These are phyloP conservation scores for Desmodus rotundus DNA, from an alignment of 2,113 vertebrate genomes.

Conservation along the genomic window DNA sequence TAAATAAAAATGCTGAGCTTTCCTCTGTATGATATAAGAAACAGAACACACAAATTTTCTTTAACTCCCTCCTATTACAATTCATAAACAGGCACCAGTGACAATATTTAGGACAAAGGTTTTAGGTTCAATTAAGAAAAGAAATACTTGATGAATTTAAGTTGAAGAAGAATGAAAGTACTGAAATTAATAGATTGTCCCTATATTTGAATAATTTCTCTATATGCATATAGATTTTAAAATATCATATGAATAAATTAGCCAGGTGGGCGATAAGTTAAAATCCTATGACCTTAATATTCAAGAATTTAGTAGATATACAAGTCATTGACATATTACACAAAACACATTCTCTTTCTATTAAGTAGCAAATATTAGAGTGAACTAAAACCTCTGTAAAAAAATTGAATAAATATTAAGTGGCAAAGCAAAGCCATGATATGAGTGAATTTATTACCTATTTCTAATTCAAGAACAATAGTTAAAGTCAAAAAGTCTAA, in stretches of 20 bases:
- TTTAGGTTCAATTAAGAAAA: constrained; percentile 8
- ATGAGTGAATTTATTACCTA: neutral
- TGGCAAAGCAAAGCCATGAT: neutral
- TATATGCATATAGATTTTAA: neutral
- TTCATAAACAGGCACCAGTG: neutral
- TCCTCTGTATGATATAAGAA: neutral
- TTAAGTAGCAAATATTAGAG: neutral
- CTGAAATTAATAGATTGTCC: neutral
- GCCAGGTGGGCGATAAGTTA: neutral
- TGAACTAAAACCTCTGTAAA: neutral
- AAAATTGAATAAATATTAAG: neutral
- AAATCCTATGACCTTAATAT: constrained; percentile 23
- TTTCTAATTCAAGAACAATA: neutral
- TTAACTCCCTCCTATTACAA: neutral
- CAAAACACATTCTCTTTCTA: neutral
- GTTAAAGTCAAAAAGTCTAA: neutral
- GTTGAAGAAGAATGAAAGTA: neutral
- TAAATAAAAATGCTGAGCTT: neutral
- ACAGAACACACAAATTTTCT: neutral
- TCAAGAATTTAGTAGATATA: neutral
- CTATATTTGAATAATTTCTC: neutral
- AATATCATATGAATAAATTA: neutral
- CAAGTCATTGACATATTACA: neutral
- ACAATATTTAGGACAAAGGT: neutral
- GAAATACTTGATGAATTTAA: neutral